These are phyloP conservation scores for Neopipo cinnamomea DNA, from an alignment of 2,113 vertebrate species.

Conservation along the genomic window DNA sequence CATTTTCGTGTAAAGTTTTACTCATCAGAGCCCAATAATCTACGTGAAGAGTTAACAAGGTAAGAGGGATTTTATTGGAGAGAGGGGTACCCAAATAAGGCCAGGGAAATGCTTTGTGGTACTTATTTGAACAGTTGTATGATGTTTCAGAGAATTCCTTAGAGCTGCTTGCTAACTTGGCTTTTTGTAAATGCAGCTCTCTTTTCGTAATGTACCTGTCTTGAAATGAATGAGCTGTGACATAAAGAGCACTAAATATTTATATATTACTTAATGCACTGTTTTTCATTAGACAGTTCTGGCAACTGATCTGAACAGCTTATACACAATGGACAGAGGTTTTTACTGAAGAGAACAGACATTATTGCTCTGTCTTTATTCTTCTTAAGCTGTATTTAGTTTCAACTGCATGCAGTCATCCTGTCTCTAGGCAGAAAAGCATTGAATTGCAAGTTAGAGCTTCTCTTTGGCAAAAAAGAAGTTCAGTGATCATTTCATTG, in stretches of 20 bases:
- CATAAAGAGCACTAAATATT: background rate
- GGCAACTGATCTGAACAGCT: background rate
- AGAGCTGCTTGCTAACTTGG: background rate
- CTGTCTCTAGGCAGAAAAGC: background rate
- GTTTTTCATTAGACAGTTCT: background rate
- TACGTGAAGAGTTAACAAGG: constrained; percentile 96
- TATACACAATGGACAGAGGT: background rate
- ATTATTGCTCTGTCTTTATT: background rate
- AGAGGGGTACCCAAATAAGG: background rate
- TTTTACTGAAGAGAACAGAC: background rate
- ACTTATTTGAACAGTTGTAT: background rate
- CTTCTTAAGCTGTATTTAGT: background rate
- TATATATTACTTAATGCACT: background rate
- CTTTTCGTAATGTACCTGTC: background rate
- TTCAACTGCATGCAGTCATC: background rate
- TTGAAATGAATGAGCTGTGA: background rate
- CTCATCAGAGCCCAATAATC: constrained; percentile 97
- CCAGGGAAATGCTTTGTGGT: background rate
- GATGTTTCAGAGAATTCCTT: background rate
- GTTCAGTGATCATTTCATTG: background rate
- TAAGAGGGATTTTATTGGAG: constrained; percentile 39
- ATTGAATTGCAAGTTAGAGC: background rate
- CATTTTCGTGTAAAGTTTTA: constrained; percentile 99
- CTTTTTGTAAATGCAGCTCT: background rate
- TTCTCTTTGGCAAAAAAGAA: background rate